Base-by-base conservation (phyloP, 2,113 vertebrate genomes). In the Pogona vitticeps region DNA sequence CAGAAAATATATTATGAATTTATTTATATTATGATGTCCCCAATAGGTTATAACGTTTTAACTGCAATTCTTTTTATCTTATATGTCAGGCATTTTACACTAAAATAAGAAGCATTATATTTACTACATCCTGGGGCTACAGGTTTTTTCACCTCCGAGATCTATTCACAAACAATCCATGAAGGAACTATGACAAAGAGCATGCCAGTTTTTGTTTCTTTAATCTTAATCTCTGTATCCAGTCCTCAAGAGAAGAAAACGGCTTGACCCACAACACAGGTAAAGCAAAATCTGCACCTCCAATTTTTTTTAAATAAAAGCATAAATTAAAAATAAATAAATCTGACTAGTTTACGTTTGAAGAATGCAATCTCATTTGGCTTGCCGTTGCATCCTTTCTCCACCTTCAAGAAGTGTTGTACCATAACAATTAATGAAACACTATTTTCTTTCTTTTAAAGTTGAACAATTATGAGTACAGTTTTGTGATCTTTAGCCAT, bases 401-500 rank as follows among this genome's bases (percentile, higher is more conserved):
- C 84, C 79, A 88, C 88, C 68, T 91, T 68, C 28, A 68, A 68
- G 91, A 91, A 91, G 90, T 83, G 79, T 73, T 79, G 90, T 91
- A 94, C 92, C 91, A 93, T 93, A 94, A 94, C 92, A 91, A 94
- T 94, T 95, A 95, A 96, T 96, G 95, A 96, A 95, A 95, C 93
- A 86, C 80, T 82, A 83, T 93, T 91, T 92, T 95, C 94, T 95
- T 88, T 92, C 94, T 95, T 94, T 95, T 94, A 89, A 92, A 93
- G 94, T 90, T 90, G 85, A 96, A 93, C 95, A 96, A 95, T 96
- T 94, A 93, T 90, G 92, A 95, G 91, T 78, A 88, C 90, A 79
- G 94, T 95, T 95, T 93, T 96, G 96, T 96, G 95, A 96, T 97
- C 96, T 97, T 96, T 94, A 94, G 92, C 95, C 91, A 46, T 96